Evolutionary conservation across 1,140 invertebrate species (phyloP).

Genomic region (Drosophila lowei): DNA sequence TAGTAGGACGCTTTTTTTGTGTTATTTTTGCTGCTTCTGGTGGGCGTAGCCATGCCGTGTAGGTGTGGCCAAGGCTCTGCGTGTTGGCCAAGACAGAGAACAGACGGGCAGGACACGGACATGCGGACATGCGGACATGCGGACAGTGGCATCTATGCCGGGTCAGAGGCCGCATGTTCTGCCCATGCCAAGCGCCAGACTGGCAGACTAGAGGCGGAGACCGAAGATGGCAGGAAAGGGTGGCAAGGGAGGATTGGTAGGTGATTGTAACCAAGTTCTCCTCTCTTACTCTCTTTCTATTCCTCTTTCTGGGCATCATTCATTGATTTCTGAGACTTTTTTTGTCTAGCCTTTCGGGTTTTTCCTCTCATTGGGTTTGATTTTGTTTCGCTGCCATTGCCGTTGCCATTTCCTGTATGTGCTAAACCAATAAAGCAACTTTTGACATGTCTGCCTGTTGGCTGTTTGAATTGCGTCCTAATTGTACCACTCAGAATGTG

Average conservation of each 20-base stretch:
- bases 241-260: neutral
- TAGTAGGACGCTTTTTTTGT: constrained; percentile 26
- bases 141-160: constrained; percentile 27
- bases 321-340: constrained; percentile 20
- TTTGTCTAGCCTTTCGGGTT: neutral
- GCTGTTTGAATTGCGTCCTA: constrained; percentile 52
- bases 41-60: constrained; percentile 19
- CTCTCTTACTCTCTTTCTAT: neutral
- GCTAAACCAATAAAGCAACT: constrained; percentile 75
- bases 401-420: constrained; percentile 60
- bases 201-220: constrained; percentile 17
- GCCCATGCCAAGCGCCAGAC: constrained; percentile 21
- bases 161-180: constrained; percentile 39
- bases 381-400: constrained; percentile 30
- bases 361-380: constrained; percentile 5
- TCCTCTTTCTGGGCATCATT: neutral
- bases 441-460: constrained; percentile 65
- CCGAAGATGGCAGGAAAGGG: neutral
- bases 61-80: constrained; percentile 45
- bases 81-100: constrained; percentile 37
- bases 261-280: neutral
- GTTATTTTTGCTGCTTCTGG: constrained; percentile 4
- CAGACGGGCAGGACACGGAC: neutral
- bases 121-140: neutral
- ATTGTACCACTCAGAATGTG: constrained; percentile 51